Base-by-base conservation (phyloP, 2,797 vertebrate genomes). In the Clarias laeviceps region DNA sequence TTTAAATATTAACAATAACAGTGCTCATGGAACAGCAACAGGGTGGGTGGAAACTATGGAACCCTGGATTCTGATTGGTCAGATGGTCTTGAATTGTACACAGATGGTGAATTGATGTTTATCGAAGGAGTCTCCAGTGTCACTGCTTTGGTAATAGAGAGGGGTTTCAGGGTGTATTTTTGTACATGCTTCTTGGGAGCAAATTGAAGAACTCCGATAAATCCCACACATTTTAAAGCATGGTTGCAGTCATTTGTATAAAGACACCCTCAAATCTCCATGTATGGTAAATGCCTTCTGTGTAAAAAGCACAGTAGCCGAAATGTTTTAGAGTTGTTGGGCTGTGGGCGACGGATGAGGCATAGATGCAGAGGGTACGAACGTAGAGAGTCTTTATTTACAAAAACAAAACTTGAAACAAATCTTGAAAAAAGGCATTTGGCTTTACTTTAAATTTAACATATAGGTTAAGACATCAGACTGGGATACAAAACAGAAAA, bases 61-160 rank as follows among this genome's bases (percentile, higher is more conserved):
- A 40, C 2, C 24, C 20, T 40, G 34, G 34, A 70, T 37, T 70
- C 68, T 40, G 34, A 70, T 70, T 70, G 37, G 69, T 15, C 66
- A 69, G 18, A 37, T 37, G 29, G 17, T 34, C 32, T 34, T 72
- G 22, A 45, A 12, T 40, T 50, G 45, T 50, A 12, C 45, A 50
- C 45, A 12, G 45, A 50, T 29, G 32, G 68, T 11, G 29, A 32
- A 32, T 1, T 9, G 68, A 22, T 6, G 34, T 40, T 1, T 1
- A 72, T 45, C 37, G 37, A 45, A 72, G 69, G 69, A 72, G 69
- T 72, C 37, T 72, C 69, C 22, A 45, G 69, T n/a, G 22, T 72
- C 37, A n/a, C 4, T 24, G 4, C 69, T 72, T 14, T 45, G 45
- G 9, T n/a, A 14, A n/a, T 11, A 72, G 32, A 1, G 17, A 37